Percentiles rank a stretch among this genome's conserved stretches.
Evolutionary conservation across 2,888 invertebrate species (phyloP).

Genomic region (Phengaris arion): DNA sequence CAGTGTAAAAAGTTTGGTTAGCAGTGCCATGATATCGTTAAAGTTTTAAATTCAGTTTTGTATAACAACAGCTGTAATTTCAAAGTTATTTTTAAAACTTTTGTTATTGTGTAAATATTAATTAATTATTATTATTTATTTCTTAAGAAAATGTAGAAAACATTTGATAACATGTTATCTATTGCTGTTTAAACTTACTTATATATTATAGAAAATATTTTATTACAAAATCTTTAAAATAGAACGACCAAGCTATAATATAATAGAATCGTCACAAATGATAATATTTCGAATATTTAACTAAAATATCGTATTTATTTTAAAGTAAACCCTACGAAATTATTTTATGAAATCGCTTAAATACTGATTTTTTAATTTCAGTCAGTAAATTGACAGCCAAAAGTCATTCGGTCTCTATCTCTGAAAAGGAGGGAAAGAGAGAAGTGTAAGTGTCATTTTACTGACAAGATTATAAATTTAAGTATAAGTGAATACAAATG

Average conservation of each 20-base stretch:
- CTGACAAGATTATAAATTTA: too few relatives aligned
- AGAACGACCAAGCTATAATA: not conserved
- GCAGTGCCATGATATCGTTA: not conserved
- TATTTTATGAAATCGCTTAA: too few relatives aligned
- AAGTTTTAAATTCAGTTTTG: not conserved
- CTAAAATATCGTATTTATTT: too few relatives aligned
- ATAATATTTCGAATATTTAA: too few relatives aligned
- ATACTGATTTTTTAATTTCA: too few relatives aligned
- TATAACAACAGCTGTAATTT: not conserved
- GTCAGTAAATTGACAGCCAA: too few relatives aligned
- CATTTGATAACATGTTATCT: not conserved
- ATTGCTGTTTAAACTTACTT: not conserved
- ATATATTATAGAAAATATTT: not conserved
- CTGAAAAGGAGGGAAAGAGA: too few relatives aligned
- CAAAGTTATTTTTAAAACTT: not conserved
- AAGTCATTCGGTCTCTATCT: too few relatives aligned
- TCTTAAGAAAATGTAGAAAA: not conserved
- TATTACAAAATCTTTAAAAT: not conserved
- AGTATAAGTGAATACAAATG: too few relatives aligned
- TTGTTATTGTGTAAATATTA: not conserved
- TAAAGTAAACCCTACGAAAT: too few relatives aligned
- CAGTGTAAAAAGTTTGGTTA: not conserved
- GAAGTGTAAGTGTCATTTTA: too few relatives aligned
- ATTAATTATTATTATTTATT: not conserved
- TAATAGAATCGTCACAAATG: not conserved